Evolutionary conservation across 2,113 vertebrate species (phyloP).

Genomic region (Hydrochoerus hydrochaeris): DNA sequence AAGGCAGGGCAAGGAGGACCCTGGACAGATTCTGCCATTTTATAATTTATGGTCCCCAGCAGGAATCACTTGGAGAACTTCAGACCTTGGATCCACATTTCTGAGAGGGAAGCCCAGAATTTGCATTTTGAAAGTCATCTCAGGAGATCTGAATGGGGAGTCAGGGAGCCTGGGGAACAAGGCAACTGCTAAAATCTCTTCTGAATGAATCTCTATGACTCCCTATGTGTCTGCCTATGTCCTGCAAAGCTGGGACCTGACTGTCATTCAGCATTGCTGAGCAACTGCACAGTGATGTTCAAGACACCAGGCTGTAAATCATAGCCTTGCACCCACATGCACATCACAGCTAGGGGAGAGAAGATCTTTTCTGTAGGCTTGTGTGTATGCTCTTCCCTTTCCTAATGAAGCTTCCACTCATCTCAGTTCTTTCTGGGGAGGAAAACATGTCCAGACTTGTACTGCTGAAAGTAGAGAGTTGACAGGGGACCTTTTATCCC

Average conservation of each 20-base stretch:
- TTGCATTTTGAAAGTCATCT: not conserved
- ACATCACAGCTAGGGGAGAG: not conserved
- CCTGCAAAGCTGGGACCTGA: not conserved
- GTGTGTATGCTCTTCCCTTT: not conserved
- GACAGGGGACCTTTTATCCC: not conserved
- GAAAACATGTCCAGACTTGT: not conserved
- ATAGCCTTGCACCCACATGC: rapidly evolving
- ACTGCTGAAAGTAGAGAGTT: not conserved
- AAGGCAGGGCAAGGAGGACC: not conserved
- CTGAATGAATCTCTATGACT: not conserved
- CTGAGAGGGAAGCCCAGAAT: not conserved
- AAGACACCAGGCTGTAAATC: rapidly evolving
- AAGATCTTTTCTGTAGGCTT: not conserved
- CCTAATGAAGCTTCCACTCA: not conserved
- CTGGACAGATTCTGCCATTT: not conserved
- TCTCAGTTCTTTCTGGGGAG: not conserved
- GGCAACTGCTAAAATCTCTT: not conserved
- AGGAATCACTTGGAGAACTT: not conserved
- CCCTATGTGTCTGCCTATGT: not conserved
- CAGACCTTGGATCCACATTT: not conserved
- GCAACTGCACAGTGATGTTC: not conserved
- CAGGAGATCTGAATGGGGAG: not conserved
- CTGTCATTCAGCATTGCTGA: not conserved
- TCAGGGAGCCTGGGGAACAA: not conserved
- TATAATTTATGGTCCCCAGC: not conserved